Evolutionary conservation across 2,113 vertebrate species (phyloP), one percentile per base, ranked within the genome.

Genomic region (Ammodytes dubius): DNA sequence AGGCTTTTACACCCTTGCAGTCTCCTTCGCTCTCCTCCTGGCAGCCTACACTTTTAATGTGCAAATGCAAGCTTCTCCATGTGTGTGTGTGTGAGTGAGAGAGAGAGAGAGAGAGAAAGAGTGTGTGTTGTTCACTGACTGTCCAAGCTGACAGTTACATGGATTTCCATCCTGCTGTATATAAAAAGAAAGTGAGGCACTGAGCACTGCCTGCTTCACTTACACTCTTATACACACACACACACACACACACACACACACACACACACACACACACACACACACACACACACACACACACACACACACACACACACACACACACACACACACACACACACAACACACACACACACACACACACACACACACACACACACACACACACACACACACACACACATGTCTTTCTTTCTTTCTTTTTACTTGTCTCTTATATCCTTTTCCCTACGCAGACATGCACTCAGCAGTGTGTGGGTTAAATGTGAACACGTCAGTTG

Each of bases 101-200:
- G 63, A 49, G 7, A 4, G 63, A 49, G 7, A 4, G 59, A 42
- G 75, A 37, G 49, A 66, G 46, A 8, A 59, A 17, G 42, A 57
- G 54, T 82, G 40, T 83, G 59, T 60, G 60, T 81, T 49, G 19
- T 77, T 73, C 39, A 75, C 27, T 27, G 35, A 35, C 27, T 63
- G 64, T 87, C 72, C 47, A 42, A 59, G 61, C 71, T 91, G 91
- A 92, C 88, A 91, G 56, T 42, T 87, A 93, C 92, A 93, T 71
- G 88, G 81, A 83, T 89, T 93, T 93, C 91, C 89, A 93, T 93
- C 72, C 78, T 82, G 65, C 82, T 57, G 66, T 78, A 47, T 86
- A 90, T 86, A 91, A 82, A 87, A 86, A 80, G 81, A 81, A 84
- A 74, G 84, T 50, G 57, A 82, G 58, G 45, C 76, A 80, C 50